Conservation (phyloP, 2,113 vertebrate genomes). For the Taurulus bubalis region DNA sequence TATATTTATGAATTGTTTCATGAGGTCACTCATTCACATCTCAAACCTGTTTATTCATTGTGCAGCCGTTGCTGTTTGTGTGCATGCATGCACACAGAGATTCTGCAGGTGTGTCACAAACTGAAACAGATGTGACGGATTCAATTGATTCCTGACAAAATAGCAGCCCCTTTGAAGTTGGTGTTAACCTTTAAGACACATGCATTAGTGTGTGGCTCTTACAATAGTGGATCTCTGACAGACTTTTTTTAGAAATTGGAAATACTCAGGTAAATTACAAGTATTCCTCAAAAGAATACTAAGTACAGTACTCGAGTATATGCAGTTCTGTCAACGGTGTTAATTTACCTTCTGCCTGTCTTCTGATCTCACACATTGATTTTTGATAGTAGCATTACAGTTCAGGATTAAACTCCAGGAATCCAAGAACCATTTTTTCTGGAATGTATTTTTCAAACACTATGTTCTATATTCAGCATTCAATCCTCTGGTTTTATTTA, state of each 20-base stretch:
- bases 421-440: neutral
- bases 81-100: neutral
- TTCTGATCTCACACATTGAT: neutral
- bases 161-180: neutral
- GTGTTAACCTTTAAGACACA: conserved; percentile 40
- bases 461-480: neutral
- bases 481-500: neutral
- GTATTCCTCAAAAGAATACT: neutral
- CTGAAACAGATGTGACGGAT: neutral
- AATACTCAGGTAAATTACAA: neutral
- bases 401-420: neutral
- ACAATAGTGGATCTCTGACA: conserved; percentile 13
- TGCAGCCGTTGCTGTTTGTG: neutral
- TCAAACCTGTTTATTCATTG: neutral
- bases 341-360: neutral
- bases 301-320: neutral
- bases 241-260: too few relatives aligned
- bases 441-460: neutral
- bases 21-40: neutral
- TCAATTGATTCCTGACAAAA: neutral
- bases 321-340: neutral
- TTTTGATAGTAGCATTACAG: neutral
- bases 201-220: conserved; percentile 32
- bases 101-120: neutral
- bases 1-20: neutral